Base-by-base conservation (phyloP, 1,140 invertebrate genomes). In the Plutomurus gul region DNA sequence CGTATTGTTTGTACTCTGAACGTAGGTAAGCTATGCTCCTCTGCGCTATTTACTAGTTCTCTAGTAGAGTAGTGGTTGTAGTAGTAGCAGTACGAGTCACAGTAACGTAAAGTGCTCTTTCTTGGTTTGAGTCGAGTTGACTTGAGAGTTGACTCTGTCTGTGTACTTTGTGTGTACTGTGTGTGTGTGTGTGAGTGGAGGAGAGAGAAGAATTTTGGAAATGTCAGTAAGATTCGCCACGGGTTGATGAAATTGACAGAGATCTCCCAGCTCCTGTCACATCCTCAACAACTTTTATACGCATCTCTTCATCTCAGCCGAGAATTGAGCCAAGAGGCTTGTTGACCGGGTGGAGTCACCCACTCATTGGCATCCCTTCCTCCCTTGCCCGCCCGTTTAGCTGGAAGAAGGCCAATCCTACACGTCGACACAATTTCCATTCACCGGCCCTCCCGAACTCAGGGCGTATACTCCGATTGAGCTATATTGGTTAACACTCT, bases 231-330 rank as follows among this genome's bases (percentile, higher is more conserved):
- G 82, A 82, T 83, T 83, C 78, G 80, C 80, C 74, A 83, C 80
- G 82, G 78, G 73, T 77, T 82, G 80, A 82, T 83, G 82, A 77
- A 83, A 82, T 83, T 83, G 82, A 83, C 82, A 83, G 80, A 83
- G 78, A 81, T 83, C 80, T 82, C 78, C 60, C 60, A 76, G 51
- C 77, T 82, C 75, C 81, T 82, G 79, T 77, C 76, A 77, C 76
- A 80, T 80, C 78, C 56, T 80, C 74, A 76, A 71, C 78, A 77
- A 74, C 79, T 77, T 76, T 76, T 77, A 76, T 76, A 82, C 77
- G 72, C 82, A 81, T 82, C 78, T 81, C 80, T 81, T 81, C 79
- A 83, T 83, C 74, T 78, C 27, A 79, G 74, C 40, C 22, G 25
- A 65, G 65, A 49, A 49, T 81, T 79, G 39, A 77, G 76, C 73